These are phyloP conservation scores for Lepidochitona cinerea DNA, from an alignment of 2,888 invertebrate genomes.

Conservation along the genomic window DNA sequence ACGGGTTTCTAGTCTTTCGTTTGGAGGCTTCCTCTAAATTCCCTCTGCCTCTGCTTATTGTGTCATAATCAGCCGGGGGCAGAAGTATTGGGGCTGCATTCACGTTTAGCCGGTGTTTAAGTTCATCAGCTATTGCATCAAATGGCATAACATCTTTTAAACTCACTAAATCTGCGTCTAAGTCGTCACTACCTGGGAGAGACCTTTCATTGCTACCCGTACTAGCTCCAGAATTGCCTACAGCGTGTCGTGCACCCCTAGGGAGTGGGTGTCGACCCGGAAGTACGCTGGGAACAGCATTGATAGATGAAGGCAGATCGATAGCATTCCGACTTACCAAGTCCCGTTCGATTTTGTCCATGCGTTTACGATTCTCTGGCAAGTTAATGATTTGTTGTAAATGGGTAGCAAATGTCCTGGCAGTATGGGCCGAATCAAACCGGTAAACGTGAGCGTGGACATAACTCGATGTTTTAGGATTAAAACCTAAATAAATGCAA, in stretches of 20 bases:
- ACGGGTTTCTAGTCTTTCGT: slow-evolving; percentile 49
- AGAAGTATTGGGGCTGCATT: slow-evolving; percentile 80
- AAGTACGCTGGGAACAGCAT: slow-evolving; percentile 14
- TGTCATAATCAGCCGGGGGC: slow-evolving; percentile 95
- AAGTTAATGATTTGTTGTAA: slow-evolving; percentile 84
- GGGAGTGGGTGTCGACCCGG: slow-evolving; percentile 27
- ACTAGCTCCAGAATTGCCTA: slow-evolving; percentile 31
- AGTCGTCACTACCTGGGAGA: slow-evolving; percentile 49
- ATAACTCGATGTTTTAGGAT: slow-evolving; percentile 94
- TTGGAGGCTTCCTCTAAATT: slow-evolving; percentile 75
- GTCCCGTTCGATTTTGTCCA: slow-evolving; percentile 81
- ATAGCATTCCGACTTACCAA: slow-evolving; percentile 55
- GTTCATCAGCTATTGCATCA: slow-evolving; percentile 92
- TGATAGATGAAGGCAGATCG: slow-evolving; percentile 35
- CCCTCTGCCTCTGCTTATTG: slow-evolving; percentile 85
- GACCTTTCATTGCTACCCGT: slow-evolving; percentile 47
- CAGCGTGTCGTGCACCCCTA: slow-evolving; percentile 46
- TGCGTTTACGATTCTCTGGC: slow-evolving; percentile 89
- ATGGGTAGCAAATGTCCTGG: slow-evolving; percentile 87
- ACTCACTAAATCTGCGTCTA: slow-evolving; percentile 57
- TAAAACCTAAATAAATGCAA: slow-evolving; percentile 91
- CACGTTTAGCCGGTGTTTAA: slow-evolving; percentile 80
- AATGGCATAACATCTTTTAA: slow-evolving; percentile 75
- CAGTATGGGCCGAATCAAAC: slow-evolving; percentile 95
- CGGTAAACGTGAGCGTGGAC: slow-evolving; percentile 96